These are phyloP conservation scores for Erythrocercus mccallii DNA, from an alignment of 2,113 vertebrate genomes.

Conservation along the genomic window DNA sequence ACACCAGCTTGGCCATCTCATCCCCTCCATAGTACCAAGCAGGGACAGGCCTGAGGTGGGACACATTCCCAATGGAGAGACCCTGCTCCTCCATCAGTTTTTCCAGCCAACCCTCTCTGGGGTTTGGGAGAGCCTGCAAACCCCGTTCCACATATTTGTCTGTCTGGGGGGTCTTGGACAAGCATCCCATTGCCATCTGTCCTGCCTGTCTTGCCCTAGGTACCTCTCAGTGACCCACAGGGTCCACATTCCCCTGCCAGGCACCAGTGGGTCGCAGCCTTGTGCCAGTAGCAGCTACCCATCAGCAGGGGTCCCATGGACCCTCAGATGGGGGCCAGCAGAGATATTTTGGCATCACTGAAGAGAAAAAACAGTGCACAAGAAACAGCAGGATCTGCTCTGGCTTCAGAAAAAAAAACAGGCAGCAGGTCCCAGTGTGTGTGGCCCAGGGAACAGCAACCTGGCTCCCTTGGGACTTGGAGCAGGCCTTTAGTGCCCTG, in stretches of 20 bases:
- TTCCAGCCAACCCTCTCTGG: neutral
- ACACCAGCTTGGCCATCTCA: neutral
- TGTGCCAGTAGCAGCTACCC: neutral
- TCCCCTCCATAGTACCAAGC: neutral
- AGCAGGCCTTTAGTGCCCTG: neutral
- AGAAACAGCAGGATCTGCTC: neutral
- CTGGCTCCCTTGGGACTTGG: accelerated
- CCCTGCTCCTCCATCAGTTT: neutral
- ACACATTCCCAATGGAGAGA: neutral
- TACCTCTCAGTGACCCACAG: neutral
- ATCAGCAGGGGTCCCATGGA: neutral
- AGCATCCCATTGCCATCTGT: neutral
- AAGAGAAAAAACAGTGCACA: accelerated
- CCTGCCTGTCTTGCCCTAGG: neutral
- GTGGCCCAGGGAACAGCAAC: accelerated
- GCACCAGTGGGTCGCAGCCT: neutral
- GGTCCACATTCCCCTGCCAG: neutral
- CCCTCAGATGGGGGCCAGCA: neutral
- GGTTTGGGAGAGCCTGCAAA: neutral
- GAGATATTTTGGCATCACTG: neutral
- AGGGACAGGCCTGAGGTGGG: neutral
- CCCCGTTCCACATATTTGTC: accelerated
- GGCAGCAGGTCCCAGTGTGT: neutral
- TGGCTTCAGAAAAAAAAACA: neutral
- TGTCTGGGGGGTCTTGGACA: accelerated